These are phyloP conservation scores for Erinaceus europaeus DNA, from an alignment of 2,113 vertebrate genomes.

Conservation along the genomic window DNA sequence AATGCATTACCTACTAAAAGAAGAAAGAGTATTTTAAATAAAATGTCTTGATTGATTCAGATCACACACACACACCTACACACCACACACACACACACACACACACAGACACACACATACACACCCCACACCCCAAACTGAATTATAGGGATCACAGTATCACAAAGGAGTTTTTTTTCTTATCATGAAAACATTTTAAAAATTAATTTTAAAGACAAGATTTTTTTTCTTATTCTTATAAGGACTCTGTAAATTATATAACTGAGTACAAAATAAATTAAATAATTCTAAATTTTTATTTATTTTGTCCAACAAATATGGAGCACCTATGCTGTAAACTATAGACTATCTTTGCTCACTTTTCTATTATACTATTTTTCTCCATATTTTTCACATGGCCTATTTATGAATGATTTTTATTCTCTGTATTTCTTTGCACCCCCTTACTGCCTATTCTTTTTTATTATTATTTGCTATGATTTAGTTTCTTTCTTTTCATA, in stretches of 20 bases:
- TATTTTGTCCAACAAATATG: neutral
- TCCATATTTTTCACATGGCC: neutral
- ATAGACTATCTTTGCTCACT: neutral
- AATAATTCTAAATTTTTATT: constrained; percentile 17
- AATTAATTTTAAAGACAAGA: constrained; percentile 12
- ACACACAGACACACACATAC: no score
- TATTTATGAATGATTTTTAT: neutral
- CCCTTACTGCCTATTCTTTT: neutral
- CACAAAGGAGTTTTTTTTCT: neutral
- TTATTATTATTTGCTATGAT: accelerated
- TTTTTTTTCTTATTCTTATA: neutral
- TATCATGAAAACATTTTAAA: neutral
- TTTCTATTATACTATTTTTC: neutral
- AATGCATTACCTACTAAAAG: constrained; percentile 17
- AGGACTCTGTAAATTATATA: neutral
- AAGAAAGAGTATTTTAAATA: neutral
- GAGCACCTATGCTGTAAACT: neutral
- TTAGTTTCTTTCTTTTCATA: constrained; percentile 16
- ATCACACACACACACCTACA: no score
- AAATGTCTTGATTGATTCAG: neutral
- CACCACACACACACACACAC: no score
- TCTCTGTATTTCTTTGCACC: neutral
- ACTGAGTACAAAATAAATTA: neutral
- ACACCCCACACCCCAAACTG: no score
- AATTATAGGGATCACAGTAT: neutral